phyloP scores from a whole-genome alignment of 2,113 vertebrate genomes.

The Osmerus mordax region DNA sequence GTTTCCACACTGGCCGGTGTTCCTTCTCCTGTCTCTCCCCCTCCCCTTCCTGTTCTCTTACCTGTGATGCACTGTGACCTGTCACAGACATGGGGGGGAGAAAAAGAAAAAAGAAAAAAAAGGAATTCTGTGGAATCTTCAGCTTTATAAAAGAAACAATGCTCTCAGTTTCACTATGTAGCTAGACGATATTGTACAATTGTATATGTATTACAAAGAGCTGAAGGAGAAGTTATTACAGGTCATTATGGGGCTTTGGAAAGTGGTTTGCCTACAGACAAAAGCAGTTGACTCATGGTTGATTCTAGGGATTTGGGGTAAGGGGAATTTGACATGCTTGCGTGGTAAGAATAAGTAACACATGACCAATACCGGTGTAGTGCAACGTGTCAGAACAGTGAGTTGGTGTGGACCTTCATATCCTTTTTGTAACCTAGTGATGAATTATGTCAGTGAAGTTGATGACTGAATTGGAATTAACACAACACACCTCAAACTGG shows the following conservation, averaged over 20 bases:
- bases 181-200: conserved; percentile 58
- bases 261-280: conserved; percentile 51
- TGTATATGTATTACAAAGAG: conserved; percentile 60
- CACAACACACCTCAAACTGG: conserved; percentile 18
- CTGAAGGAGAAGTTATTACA: conserved; percentile 43
- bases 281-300: conserved; percentile 14
- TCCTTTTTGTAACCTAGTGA: conserved; percentile 32
- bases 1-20: conserved; percentile 6
- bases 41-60: conserved; percentile 30
- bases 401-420: conserved; percentile 21
- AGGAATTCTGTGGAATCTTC: conserved; percentile 19
- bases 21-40: conserved; percentile 5
- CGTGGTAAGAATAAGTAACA: conserved; percentile 16
- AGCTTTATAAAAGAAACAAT: conserved; percentile 47
- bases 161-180: conserved; percentile 52
- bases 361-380: conserved; percentile 13
- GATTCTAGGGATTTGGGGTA: conserved; percentile 32
- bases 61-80: conserved; percentile 52
- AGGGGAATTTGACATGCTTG: background rate
- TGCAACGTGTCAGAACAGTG: conserved; percentile 29
- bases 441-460: conserved; percentile 21
- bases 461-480: background rate
- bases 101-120: background rate
- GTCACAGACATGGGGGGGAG: conserved; percentile 34
- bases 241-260: conserved; percentile 50